Evolutionary conservation across 2,113 vertebrate genomes (phyloP).

Genomic region (Nymphicus hollandicus): DNA sequence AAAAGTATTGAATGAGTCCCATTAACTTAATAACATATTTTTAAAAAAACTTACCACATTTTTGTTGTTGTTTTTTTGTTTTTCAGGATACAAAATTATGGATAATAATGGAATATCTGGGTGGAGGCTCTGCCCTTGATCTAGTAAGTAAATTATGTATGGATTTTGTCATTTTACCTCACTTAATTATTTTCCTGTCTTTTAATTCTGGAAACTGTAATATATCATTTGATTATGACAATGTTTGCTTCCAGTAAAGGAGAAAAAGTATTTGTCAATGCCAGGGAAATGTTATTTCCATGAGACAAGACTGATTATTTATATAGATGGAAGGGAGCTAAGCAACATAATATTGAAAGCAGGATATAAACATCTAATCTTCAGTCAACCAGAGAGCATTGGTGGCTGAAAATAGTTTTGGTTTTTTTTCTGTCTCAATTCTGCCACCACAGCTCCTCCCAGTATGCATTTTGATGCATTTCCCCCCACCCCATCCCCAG

Average conservation of each 20-base stretch:
- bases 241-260: not conserved
- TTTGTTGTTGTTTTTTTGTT: slow-evolving; percentile 24
- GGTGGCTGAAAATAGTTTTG: not conserved
- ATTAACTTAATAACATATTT: not conserved
- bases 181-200: not conserved
- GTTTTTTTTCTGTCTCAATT: not conserved
- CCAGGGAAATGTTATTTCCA: slow-evolving; percentile 1
- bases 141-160: slow-evolving; percentile 79
- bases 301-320: slow-evolving; percentile 1
- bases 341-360: slow-evolving; percentile 13
- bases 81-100: slow-evolving; percentile 93
- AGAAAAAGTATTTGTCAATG: not conserved
- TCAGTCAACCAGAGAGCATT: not conserved
- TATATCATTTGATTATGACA: not conserved
- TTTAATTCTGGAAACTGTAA: not conserved
- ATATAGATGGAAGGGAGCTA: slow-evolving; percentile 13
- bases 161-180: not conserved
- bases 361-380: not conserved
- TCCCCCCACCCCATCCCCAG: not conserved
- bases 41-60: not conserved
- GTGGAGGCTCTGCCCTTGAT: slow-evolving; percentile 93
- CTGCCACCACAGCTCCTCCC: not conserved
- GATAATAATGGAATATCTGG: slow-evolving; percentile 98
- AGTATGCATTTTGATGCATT: not conserved
- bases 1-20: not conserved